Percentiles rank a stretch among this genome's conserved stretches.
phyloP scores from a whole-genome alignment of 1,140 invertebrate species.

The Chymomyza costata region DNA sequence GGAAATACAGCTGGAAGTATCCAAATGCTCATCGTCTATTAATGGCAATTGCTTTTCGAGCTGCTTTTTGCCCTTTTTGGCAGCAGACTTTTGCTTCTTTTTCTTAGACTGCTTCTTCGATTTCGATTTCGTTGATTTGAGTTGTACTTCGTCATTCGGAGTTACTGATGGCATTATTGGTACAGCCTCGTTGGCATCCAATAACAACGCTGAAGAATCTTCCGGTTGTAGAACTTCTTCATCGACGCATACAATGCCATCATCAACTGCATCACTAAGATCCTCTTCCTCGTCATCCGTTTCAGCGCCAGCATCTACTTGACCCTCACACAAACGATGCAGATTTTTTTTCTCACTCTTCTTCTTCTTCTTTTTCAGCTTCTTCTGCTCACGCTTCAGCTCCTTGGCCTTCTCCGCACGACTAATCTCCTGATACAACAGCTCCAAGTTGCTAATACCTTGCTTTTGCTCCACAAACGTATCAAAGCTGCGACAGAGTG shows the following conservation, averaged over 20 bases:
- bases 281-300: conserved; percentile 19
- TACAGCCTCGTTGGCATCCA: conserved; percentile 5
- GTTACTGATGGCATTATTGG: conserved; percentile 12
- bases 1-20: conserved; percentile 31
- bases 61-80: conserved; percentile 26
- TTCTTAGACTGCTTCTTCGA: conserved; percentile 67
- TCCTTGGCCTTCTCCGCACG: conserved; percentile 89
- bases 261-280: conserved; percentile 37
- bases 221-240: too few relatives aligned
- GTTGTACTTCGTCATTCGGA: conserved; percentile 17
- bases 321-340: conserved; percentile 47
- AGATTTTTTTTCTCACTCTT: conserved; percentile 80
- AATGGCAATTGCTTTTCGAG: background rate
- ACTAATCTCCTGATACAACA: conserved; percentile 87
- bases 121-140: conserved; percentile 59
- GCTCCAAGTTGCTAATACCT: conserved; percentile 89
- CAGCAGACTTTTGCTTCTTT: conserved; percentile 56
- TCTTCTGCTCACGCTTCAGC: conserved; percentile 89
- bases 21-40: conserved; percentile 28
- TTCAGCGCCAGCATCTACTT: conserved; percentile 7
- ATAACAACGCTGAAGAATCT: background rate
- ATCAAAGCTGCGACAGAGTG: conserved; percentile 91
- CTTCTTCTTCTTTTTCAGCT: conserved; percentile 91
- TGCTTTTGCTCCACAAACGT: conserved; percentile 91
- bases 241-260: conserved; percentile 40